Conservation (phyloP, 2,888 invertebrate genomes). For the Sycophila texana region DNA sequence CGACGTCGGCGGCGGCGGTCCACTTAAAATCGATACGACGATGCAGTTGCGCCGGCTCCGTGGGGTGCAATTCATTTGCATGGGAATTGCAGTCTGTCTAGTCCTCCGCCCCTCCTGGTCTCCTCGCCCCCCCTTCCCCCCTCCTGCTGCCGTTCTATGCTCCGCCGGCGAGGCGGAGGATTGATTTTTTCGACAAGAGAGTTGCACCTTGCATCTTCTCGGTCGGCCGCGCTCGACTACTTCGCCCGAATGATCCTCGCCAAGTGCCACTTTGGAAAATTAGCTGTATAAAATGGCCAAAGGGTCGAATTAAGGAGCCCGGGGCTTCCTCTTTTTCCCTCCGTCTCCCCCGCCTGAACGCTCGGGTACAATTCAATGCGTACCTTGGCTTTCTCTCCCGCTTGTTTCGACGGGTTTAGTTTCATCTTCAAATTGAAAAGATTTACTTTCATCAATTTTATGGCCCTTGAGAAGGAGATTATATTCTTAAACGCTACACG, state of each 20-base stretch:
- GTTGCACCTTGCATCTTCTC: slow-evolving; percentile 25
- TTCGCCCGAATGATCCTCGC: slow-evolving; percentile 42
- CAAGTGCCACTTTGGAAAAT: slow-evolving; percentile 55
- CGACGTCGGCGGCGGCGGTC: slow-evolving; percentile 63
- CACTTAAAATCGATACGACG: slow-evolving; percentile 74
- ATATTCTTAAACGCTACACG: no score
- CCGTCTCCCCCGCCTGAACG: slow-evolving; percentile 32
- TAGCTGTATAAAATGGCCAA: slow-evolving; percentile 52
- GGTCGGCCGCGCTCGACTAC: slow-evolving; percentile 29
- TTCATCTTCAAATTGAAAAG: no score
- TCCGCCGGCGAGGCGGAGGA: slow-evolving; percentile 54
- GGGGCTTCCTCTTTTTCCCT: slow-evolving; percentile 4
- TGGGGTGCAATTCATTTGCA: slow-evolving; percentile 73
- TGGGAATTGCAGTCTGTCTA: slow-evolving; percentile 71
- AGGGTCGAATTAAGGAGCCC: slow-evolving; percentile 44
- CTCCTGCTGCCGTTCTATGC: background rate
- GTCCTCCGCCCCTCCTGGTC: slow-evolving; percentile 10
- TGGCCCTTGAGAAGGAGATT: no score
- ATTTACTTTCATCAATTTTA: no score
- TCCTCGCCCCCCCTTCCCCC: slow-evolving; percentile 1
- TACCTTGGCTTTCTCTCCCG: background rate
- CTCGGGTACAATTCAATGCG: slow-evolving; percentile 35
- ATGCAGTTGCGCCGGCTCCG: slow-evolving; percentile 45
- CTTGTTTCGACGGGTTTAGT: background rate
- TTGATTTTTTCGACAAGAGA: slow-evolving; percentile 61